Evolutionary conservation across 1,140 invertebrate genomes (phyloP).

Genomic region (Lepidurus packardi): DNA sequence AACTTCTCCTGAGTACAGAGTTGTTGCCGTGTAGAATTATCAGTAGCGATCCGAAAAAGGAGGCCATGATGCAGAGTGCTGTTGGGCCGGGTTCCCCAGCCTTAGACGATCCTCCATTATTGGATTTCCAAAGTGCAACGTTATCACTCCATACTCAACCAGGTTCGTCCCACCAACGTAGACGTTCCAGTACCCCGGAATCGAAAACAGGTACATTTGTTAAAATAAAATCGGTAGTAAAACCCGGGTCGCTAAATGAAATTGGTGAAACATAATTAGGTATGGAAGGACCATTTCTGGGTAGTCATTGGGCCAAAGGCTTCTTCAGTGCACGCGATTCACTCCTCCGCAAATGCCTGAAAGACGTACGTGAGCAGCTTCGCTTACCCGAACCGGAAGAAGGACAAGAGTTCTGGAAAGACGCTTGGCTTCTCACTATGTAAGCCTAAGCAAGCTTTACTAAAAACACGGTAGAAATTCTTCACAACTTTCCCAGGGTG

Average conservation of each 20-base stretch:
- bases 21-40: background rate
- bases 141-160: conserved; percentile 18
- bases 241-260: background rate
- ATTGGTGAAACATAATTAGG: background rate
- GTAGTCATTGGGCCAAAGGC: conserved; percentile 2
- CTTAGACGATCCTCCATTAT: conserved; percentile 25
- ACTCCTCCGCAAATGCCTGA: conserved; percentile 13
- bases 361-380: background rate
- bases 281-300: background rate
- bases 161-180: background rate
- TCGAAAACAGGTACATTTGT: background rate
- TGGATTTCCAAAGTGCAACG: conserved; percentile 21
- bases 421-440: conserved; percentile 28
- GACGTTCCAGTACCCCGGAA: background rate
- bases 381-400: background rate
- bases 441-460: background rate
- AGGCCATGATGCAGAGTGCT: conserved; percentile 26
- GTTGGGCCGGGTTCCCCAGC: background rate
- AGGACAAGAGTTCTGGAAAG: conserved; percentile 12
- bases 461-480: background rate
- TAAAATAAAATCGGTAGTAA: background rate
- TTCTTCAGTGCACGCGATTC: conserved; percentile 26
- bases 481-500: conserved; percentile 53
- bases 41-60: background rate
- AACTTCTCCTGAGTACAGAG: background rate